These are phyloP conservation scores for Amiota communis DNA, from an alignment of 2,888 invertebrate species.

Conservation along the genomic window DNA sequence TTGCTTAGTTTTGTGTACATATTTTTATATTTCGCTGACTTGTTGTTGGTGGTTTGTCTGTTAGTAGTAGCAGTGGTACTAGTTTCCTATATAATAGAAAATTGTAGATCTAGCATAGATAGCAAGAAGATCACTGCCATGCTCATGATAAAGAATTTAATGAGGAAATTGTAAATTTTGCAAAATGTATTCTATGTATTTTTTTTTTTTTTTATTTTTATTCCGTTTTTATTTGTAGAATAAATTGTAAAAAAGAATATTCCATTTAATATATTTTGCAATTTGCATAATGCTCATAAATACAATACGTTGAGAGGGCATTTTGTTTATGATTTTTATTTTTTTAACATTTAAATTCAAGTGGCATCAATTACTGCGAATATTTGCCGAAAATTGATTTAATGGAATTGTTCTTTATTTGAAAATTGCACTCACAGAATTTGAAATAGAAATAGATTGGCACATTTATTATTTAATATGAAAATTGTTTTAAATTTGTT, in stretches of 20 bases:
- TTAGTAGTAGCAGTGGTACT: slow-evolving; percentile 24
- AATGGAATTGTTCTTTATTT: slow-evolving; percentile 20
- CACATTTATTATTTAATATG: neutral
- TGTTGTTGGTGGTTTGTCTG: slow-evolving; percentile 1
- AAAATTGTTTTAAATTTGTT: neutral
- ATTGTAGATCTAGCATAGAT: neutral
- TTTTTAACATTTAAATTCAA: neutral
- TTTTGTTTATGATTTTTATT: neutral
- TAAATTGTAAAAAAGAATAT: neutral
- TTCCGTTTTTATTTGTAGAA: neutral
- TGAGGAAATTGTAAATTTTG: slow-evolving; percentile 62
- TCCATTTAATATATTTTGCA: neutral
- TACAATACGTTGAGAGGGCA: neutral
- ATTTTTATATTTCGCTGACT: neutral
- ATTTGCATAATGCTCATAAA: slow-evolving; percentile 12
- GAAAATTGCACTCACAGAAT: slow-evolving; percentile 7
- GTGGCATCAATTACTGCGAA: neutral
- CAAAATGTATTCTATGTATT: slow-evolving; percentile 27
- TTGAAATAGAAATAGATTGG: neutral
- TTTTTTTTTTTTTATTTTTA: no score
- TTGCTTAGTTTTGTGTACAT: slow-evolving; percentile 9
- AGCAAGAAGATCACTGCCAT: slow-evolving; percentile 40
- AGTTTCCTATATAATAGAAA: slow-evolving; percentile 8
- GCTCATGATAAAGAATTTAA: slow-evolving; percentile 41
- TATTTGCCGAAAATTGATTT: slow-evolving; percentile 4